Evolutionary conservation across 2,888 invertebrate genomes (phyloP), one percentile per base, ranked within the genome.

Genomic region (Lycocerus yunnanus): DNA sequence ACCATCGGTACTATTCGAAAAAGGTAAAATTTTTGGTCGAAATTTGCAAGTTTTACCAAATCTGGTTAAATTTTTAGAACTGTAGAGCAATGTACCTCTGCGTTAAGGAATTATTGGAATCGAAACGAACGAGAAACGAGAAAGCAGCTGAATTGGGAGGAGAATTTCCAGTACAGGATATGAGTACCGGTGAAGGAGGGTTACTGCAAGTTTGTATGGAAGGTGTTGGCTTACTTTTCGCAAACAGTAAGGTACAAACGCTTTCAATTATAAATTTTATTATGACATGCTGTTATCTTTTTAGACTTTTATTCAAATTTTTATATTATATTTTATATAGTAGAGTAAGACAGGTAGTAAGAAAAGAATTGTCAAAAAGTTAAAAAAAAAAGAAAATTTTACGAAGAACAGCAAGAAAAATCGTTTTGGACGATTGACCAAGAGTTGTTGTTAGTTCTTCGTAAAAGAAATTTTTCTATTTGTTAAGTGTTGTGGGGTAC

Each of bases 141-240:
- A 89, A 89, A 58, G 87, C 86, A 14, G 87, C 93, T 1, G 94
- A 95, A 84, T 89, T 95, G 68, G 96, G 96, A 13, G 99, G 99
- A 3, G 99, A 99, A 88, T 99, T 99, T 88, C 99, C 99, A 4
- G 96, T 99, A 43, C 98, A 98, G 87, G 99, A 99, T 88, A 94
- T 99, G 91, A 94, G 93, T 83, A 95, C 97, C 10, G 98, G 98
- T 68, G 98, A 99, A 88, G 99, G 99, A 76, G 99, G 99, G 1
- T 92, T 99, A 73, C 92, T 99, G 83, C 96, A 96, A 91, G 98
- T 99, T 87, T 98, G 99, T 92, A 97, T 99, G 93, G 99, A 99
- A 89, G 99, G 99, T 85, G 98, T 99, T 84, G 98, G 98, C 83
- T 93, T 99, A 82, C 94, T 99, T 84, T 98, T 99, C 90, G 98